A percentile compares a stretch with the other conserved stretches of the same genome.
These are phyloP conservation scores for Epistrophella euchroma DNA, from an alignment of 2,888 invertebrate genomes.

Conservation along the genomic window DNA sequence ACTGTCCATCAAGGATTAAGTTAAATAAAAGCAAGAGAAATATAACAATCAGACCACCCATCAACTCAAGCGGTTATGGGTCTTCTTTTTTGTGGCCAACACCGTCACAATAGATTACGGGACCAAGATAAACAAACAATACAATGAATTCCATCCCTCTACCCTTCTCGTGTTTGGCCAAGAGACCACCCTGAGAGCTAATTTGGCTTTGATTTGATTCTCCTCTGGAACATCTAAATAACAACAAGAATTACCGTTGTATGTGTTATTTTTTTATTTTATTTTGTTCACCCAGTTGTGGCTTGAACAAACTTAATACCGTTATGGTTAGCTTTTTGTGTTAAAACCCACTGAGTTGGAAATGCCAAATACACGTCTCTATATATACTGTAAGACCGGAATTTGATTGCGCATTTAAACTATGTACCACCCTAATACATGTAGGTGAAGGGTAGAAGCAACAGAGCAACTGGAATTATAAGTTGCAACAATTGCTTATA, in stretches of 20 bases:
- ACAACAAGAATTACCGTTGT: background rate
- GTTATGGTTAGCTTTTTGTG: constrained; percentile 20
- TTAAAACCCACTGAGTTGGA: constrained; percentile 33
- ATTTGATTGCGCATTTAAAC: background rate
- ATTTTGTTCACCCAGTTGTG: constrained; percentile 14
- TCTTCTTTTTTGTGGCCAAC: constrained; percentile 45
- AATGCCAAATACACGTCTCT: constrained; percentile 10
- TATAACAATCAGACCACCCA: constrained; percentile 41
- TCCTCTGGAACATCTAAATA: background rate
- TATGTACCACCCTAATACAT: background rate
- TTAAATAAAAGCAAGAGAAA: background rate
- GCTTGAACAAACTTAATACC: constrained; percentile 1
- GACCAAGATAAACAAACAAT: background rate
- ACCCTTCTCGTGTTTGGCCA: background rate
- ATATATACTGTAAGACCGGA: background rate
- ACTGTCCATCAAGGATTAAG: constrained; percentile 14
- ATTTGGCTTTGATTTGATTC: constrained; percentile 19
- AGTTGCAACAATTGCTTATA: background rate
- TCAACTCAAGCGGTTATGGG: constrained; percentile 29
- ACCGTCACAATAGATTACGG: background rate
- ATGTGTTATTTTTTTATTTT: background rate
- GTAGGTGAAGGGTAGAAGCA: background rate
- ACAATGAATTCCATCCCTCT: background rate
- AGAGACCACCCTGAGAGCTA: constrained; percentile 29
- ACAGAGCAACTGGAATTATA: background rate